phyloP scores from a whole-genome alignment of 2,113 vertebrate species.

The Embiotoca jacksoni region DNA sequence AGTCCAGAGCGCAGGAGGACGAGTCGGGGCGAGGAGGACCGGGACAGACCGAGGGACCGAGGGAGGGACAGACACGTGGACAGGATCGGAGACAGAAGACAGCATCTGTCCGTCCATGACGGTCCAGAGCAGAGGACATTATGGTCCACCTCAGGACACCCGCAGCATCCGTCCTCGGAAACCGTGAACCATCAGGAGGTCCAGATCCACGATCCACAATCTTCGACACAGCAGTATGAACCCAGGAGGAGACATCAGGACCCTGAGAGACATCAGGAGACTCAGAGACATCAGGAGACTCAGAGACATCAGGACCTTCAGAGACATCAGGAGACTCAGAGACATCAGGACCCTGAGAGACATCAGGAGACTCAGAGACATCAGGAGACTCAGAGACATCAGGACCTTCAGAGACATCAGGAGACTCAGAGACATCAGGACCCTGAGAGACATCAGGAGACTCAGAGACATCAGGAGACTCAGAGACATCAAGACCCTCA shows the following conservation, averaged over 20 bases:
- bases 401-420: conserved; percentile 10
- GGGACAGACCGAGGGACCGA: conserved; percentile 57
- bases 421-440: conserved; percentile 37
- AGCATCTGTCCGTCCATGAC: conserved; percentile 37
- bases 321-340: conserved; percentile 42
- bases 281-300: conserved; percentile 45
- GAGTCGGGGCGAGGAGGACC: conserved; percentile 59
- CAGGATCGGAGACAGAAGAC: conserved; percentile 57
- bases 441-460: not conserved
- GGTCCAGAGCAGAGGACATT: conserved; percentile 59
- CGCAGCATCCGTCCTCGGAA: conserved; percentile 49
- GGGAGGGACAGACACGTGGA: conserved; percentile 66
- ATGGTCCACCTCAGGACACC: conserved; percentile 11
- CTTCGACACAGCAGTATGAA: conserved; percentile 31
- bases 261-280: conserved; percentile 47
- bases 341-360: conserved; percentile 21
- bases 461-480: too few relatives aligned
- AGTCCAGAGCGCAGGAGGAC: conserved; percentile 57
- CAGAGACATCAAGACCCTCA: too few relatives aligned
- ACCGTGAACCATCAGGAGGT: conserved; percentile 34
- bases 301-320: conserved; percentile 41
- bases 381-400: conserved; percentile 26
- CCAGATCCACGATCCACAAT: conserved; percentile 25
- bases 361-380: conserved; percentile 39
- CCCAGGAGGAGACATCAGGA: conserved; percentile 18